Base-by-base conservation (phyloP, 2,113 vertebrate genomes). In the Brachyhypopomus occidentalis region DNA sequence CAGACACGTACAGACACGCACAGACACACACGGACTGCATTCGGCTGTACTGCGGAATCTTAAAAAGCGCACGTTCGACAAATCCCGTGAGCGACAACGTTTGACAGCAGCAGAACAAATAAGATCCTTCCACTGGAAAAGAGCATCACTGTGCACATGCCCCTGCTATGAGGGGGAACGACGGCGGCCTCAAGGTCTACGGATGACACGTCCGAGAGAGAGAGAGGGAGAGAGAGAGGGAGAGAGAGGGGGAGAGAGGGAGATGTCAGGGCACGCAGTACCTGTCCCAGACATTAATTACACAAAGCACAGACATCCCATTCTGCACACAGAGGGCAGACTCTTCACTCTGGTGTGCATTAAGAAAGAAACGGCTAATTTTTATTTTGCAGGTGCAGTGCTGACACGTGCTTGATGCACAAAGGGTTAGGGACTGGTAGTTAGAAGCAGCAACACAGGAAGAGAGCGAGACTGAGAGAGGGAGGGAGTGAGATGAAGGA, bases 51-150 rank as follows among this genome's bases (percentile, higher is more conserved):
- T 30, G 36, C 64, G 20, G 64, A 30, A 67, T 67, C 64, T 70
- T 66, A 66, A 17, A 66, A 17, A 16, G 12, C 16, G 22, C 63
- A 67, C 67, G 12, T 3, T 52, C 22, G n/a, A 70, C 36, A 70
- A 70, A 70, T 38, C 34, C 36, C 4, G 1, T 78, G 63, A 78
- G 34, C 14, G 76, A 78, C 63, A 78, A 78, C 2, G 3, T 36
- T 23, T 67, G 63, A 78, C 76, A 69, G 48, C 3, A 56, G 38
- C 30, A 30, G 17, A 34, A 66, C 12, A 59, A 62, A 67, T 27
- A 4, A 30, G 27, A 17, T 16, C 64, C 64, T 34, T 67, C 8
- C 25, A 19, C 3, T 0, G 45, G 12, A 52, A 52, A 12, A 34
- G 41, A 77, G 20, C n/a, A 52, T 11, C 30, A 30, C n/a, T 9